Evolutionary conservation across 2,888 invertebrate species (phyloP).

Genomic region (Polyommatus icarus): DNA sequence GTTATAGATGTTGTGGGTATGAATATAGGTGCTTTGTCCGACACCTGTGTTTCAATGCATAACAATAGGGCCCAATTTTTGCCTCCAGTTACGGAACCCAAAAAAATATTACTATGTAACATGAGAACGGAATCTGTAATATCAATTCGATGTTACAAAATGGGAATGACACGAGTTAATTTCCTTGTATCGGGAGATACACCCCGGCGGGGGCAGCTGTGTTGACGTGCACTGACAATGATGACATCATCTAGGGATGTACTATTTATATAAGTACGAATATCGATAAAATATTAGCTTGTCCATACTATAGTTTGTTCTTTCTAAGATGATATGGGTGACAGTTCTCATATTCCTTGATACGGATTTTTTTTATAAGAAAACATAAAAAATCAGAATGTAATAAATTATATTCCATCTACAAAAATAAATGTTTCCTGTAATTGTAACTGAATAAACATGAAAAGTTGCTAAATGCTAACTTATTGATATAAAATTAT

Average conservation of each 20-base stretch:
- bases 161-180: conserved; percentile 30
- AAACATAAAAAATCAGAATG: too few species aligned
- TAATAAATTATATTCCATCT: too few species aligned
- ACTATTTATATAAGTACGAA: neutral
- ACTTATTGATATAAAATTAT: too few species aligned
- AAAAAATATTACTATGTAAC: neutral
- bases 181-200: conserved; percentile 28
- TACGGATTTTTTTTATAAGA: too few species aligned
- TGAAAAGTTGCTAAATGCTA: too few species aligned
- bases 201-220: conserved; percentile 21
- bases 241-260: conserved; percentile 23
- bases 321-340: too few species aligned
- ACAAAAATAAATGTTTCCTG: too few species aligned
- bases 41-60: too few species aligned
- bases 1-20: too few species aligned
- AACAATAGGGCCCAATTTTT: neutral
- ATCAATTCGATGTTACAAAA: conserved; percentile 16
- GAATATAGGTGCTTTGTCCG: neutral
- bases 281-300: conserved; percentile 7
- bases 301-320: too few species aligned
- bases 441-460: too few species aligned
- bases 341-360: too few species aligned
- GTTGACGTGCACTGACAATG: conserved; percentile 18
- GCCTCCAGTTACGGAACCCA: neutral
- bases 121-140: neutral